These are phyloP conservation scores for Nomia melanderi DNA, from an alignment of 1,140 invertebrate species.

Conservation along the genomic window DNA sequence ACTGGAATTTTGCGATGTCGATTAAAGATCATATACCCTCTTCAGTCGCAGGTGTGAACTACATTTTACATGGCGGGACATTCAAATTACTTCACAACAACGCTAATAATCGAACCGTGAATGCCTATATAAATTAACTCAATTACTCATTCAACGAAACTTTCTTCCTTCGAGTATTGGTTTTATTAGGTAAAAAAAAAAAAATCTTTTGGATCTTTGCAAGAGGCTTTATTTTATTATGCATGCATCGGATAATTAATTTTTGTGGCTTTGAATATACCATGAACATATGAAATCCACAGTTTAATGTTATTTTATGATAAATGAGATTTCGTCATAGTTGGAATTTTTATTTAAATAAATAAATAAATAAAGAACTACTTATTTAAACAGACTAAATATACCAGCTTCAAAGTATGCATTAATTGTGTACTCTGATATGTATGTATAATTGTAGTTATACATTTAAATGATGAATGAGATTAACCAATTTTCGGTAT, in stretches of 20 bases:
- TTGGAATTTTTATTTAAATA: not conserved
- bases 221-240: not conserved
- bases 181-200: slow-evolving; percentile 1
- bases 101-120: not conserved
- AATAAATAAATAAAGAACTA: not conserved
- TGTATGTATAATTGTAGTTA: not conserved
- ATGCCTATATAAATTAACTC: not conserved
- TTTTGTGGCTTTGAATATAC: no score
- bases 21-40: slow-evolving; percentile 37
- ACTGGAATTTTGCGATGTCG: slow-evolving; percentile 11
- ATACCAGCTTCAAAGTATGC: no score
- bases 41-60: slow-evolving; percentile 23
- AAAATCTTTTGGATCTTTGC: not conserved
- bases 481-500: not conserved
- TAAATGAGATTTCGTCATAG: not conserved
- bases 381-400: no score
- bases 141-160: not conserved
- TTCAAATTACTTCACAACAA: not conserved
- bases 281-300: no score
- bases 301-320: no score
- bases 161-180: not conserved
- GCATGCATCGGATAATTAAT: not conserved
- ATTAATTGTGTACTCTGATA: no score
- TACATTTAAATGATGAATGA: not conserved
- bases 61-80: slow-evolving; percentile 34